These are phyloP conservation scores for Acholoe squamosa DNA, from an alignment of 2,888 invertebrate genomes.

Conservation along the genomic window DNA sequence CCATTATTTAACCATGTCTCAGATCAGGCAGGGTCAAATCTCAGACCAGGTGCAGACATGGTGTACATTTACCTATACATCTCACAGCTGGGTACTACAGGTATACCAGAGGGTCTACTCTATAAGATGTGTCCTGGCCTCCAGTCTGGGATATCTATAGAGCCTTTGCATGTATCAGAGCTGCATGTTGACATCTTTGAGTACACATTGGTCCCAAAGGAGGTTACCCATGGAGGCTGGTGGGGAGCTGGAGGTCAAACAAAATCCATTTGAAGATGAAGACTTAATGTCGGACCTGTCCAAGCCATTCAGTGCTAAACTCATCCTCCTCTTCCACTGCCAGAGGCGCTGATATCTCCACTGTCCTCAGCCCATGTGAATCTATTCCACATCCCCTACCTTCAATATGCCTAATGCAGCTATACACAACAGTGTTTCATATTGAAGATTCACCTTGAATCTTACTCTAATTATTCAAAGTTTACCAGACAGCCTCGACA, in stretches of 20 bases:
- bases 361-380: background rate
- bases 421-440: too few relatives aligned
- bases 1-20: conserved; percentile 20
- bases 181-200: too few relatives aligned
- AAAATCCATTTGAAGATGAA: conserved; percentile 26
- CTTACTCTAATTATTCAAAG: too few relatives aligned
- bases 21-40: background rate
- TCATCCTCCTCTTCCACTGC: background rate
- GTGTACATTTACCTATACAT: background rate
- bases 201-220: too few relatives aligned
- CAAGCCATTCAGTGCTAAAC: background rate
- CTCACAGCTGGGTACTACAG: too few relatives aligned
- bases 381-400: background rate
- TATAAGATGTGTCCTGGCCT: too few relatives aligned
- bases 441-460: too few relatives aligned
- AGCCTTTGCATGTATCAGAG: too few relatives aligned
- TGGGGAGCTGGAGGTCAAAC: background rate
- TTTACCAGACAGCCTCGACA: too few relatives aligned
- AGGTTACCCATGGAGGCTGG: background rate
- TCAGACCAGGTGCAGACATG: background rate
- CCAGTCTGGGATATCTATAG: too few relatives aligned
- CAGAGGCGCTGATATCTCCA: conserved; percentile 10
- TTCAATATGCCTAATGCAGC: too few relatives aligned
- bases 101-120: too few relatives aligned
- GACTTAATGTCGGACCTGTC: conserved; percentile 5